Evolutionary conservation across 1,140 invertebrate species (phyloP).

Genomic region (Ooceraea biroi): DNA sequence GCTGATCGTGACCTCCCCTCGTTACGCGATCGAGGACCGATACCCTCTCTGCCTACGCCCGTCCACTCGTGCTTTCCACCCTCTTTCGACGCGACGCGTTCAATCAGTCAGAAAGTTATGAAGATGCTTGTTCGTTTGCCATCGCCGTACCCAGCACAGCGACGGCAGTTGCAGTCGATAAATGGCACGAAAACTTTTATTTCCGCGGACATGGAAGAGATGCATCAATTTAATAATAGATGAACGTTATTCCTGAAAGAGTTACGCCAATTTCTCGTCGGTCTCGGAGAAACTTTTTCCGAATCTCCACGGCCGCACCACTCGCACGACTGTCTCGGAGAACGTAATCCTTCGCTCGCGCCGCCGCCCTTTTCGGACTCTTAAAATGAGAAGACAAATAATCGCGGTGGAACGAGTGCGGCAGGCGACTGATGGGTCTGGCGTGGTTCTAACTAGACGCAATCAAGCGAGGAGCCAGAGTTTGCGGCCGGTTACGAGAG

Average conservation of each 20-base stretch:
- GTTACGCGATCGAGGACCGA: slow-evolving; percentile 56
- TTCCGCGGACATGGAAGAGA: neutral
- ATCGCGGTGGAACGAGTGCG: slow-evolving; percentile 79
- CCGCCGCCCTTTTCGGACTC: slow-evolving; percentile 69
- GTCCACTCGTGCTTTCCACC: slow-evolving; percentile 25
- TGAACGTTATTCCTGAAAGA: too few relatives aligned
- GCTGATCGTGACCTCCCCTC: slow-evolving; percentile 50
- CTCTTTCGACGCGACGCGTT: slow-evolving; percentile 24
- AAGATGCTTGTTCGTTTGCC: slow-evolving; percentile 4
- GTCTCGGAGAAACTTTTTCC: neutral
- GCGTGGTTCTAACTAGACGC: slow-evolving; percentile 85
- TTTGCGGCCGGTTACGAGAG: slow-evolving; percentile 79
- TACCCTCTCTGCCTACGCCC: slow-evolving; percentile 5
- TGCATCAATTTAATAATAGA: too few relatives aligned
- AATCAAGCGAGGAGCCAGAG: slow-evolving; percentile 83
- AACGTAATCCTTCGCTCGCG: slow-evolving; percentile 51
- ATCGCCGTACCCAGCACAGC: too few relatives aligned
- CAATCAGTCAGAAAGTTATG: slow-evolving; percentile 50
- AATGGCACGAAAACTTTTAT: neutral
- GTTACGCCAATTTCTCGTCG: neutral
- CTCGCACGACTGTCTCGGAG: slow-evolving; percentile 4
- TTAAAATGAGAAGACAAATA: slow-evolving; percentile 85
- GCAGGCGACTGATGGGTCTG: slow-evolving; percentile 83
- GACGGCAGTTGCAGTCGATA: neutral
- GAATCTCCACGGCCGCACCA: neutral